phyloP scores from a whole-genome alignment of 2,797 vertebrate genomes.

The Prionace glauca region DNA sequence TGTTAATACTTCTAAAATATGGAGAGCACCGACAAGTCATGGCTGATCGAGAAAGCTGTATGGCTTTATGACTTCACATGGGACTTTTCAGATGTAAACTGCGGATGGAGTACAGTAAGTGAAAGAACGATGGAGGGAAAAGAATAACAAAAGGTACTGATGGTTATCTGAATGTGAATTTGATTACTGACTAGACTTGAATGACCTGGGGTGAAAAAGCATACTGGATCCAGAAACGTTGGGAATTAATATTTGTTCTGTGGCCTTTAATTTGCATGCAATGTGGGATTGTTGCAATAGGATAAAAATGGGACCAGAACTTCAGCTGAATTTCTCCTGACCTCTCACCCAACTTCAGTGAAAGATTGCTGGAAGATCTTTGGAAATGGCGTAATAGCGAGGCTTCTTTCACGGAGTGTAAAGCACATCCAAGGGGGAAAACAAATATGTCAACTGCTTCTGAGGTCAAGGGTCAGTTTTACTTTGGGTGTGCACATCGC shows the following conservation, averaged over 20 bases:
- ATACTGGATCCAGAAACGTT: constrained; percentile 35
- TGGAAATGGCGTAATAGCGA: neutral
- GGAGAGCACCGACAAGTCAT: constrained; percentile 40
- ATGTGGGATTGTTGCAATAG: neutral
- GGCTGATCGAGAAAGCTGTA: constrained; percentile 40
- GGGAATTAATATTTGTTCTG: neutral
- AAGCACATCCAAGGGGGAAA: neutral
- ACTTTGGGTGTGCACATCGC: no score
- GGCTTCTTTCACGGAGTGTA: no score
- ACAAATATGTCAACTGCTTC: neutral
- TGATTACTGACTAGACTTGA: constrained; percentile 43
- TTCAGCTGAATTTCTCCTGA: neutral
- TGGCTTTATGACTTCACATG: constrained; percentile 38
- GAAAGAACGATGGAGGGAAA: constrained; percentile 40
- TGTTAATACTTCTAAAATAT: constrained; percentile 39
- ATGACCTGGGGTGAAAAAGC: constrained; percentile 36
- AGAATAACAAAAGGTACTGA: constrained; percentile 46
- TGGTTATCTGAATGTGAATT: constrained; percentile 43
- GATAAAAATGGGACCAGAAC: neutral
- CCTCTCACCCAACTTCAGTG: neutral
- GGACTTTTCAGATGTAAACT: constrained; percentile 23
- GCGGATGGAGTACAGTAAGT: neutral
- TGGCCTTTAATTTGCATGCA: neutral
- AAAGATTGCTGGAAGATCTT: neutral
- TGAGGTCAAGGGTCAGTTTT: no score